Base-by-base conservation (phyloP, 2,113 vertebrate species). In the Archocentrus centrarchus region DNA sequence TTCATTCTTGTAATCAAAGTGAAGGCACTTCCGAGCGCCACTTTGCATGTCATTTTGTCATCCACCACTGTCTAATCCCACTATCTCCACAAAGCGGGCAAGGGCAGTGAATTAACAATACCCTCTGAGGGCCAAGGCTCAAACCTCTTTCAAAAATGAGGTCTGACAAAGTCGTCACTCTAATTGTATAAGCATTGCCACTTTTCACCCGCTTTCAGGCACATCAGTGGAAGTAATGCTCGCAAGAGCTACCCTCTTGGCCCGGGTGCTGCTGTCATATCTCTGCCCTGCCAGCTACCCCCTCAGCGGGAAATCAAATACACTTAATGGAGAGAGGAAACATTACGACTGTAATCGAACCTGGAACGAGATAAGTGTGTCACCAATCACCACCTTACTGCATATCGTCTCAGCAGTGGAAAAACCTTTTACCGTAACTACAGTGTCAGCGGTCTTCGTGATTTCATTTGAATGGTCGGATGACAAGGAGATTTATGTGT, bases 311-410 rank as follows among this genome's bases (percentile, higher is more conserved):
- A 94, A 95, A 96, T 96, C 93, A 95, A 95, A 95, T 95, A 92
- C 88, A 91, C 92, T 95, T 95, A 95, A 95, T 95, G 94, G 94
- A 93, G 81, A 93, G 88, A 91, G 92, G 89, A 93, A 92, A 87
- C 90, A 90, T 92, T 92, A 92, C 30, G 59, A 77, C 79, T 92
- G 92, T 93, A 94, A 95, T 94, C 80, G 83, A 94, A 93, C 77
- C 92, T 92, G 79, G 79, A 86, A 93, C 18, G 66, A 90, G 93
- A 94, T 93, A 93, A 93, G 91, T 75, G 89, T 88, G 91, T 88
- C 89, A 91, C 91, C 91, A 80, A 84, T 94, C 91, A 86, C 82
- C 88, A 88, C 88, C 89, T 90, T 88, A 84, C 87, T 86, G 86
- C 81, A 83, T 76, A 85, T 89, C 60, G 2, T 75, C 53, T 44